Percentiles rank a stretch among this genome's conserved stretches.
These are phyloP conservation scores for Hydrolagus affinis DNA, from an alignment of 2,113 vertebrate species.

Conservation along the genomic window DNA sequence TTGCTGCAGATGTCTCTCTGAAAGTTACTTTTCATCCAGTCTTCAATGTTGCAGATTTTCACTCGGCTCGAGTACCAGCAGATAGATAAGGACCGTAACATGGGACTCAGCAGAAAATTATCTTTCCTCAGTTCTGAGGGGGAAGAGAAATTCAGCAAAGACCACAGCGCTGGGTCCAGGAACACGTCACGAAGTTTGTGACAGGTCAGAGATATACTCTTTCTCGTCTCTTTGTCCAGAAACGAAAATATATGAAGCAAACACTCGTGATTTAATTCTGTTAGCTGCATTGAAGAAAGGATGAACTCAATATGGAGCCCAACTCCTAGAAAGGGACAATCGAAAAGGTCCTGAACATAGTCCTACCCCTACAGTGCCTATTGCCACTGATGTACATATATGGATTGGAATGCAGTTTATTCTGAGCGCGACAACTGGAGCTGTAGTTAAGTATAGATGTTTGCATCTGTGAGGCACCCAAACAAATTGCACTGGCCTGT, in stretches of 20 bases:
- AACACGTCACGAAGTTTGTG: slow-evolving; percentile 60
- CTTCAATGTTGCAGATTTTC: slow-evolving; percentile 84
- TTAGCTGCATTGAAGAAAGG: slow-evolving; percentile 62
- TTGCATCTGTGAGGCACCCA: slow-evolving; percentile 33
- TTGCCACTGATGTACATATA: slow-evolving; percentile 71
- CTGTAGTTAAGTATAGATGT: slow-evolving; percentile 48
- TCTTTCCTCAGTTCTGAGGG: slow-evolving; percentile 67
- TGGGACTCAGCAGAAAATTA: slow-evolving; percentile 76
- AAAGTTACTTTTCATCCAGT: slow-evolving; percentile 77
- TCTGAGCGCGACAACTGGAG: slow-evolving; percentile 69
- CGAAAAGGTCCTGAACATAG: slow-evolving; percentile 37
- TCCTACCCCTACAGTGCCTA: background rate
- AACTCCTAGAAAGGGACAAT: slow-evolving; percentile 40
- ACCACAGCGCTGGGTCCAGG: slow-evolving; percentile 75
- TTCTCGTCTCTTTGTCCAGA: slow-evolving; percentile 78
- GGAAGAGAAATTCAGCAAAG: slow-evolving; percentile 67
- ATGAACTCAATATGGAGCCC: slow-evolving; percentile 36
- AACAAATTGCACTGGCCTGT: background rate
- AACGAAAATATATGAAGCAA: slow-evolving; percentile 86
- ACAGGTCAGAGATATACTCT: slow-evolving; percentile 69
- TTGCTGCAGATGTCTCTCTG: slow-evolving; percentile 79
- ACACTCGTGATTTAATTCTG: slow-evolving; percentile 76
- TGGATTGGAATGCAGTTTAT: slow-evolving; percentile 71
- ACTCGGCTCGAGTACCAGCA: slow-evolving; percentile 85
- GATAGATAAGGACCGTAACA: slow-evolving; percentile 67